Conservation (phyloP, 2,888 invertebrate genomes). For the Cheilosia scutellata region DNA sequence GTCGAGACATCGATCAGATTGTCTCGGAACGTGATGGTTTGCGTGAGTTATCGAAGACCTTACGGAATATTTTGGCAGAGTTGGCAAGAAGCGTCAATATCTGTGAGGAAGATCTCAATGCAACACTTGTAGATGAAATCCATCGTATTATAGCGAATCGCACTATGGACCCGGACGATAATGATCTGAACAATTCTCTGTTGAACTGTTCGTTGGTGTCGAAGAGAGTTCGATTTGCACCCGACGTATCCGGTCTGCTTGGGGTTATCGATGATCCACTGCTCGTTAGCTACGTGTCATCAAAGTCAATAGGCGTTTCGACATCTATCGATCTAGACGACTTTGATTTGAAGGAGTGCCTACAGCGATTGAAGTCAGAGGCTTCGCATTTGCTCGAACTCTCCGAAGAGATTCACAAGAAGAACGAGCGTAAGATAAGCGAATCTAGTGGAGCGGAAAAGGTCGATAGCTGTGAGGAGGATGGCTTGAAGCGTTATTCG, state of each 20-base stretch:
- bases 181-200: slow-evolving; percentile 78
- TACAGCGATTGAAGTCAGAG: slow-evolving; percentile 88
- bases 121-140: slow-evolving; percentile 88
- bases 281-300: slow-evolving; percentile 86
- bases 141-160: slow-evolving; percentile 80
- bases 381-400: slow-evolving; percentile 89
- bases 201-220: slow-evolving; percentile 77
- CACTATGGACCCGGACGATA: slow-evolving; percentile 79
- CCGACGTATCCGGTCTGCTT: slow-evolving; percentile 87
- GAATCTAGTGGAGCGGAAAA: slow-evolving; percentile 77
- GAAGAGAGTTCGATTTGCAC: slow-evolving; percentile 89
- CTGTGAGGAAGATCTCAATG: slow-evolving; percentile 92
- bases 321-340: slow-evolving; percentile 84
- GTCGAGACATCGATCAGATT: slow-evolving; percentile 82
- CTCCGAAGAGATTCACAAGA: slow-evolving; percentile 83
- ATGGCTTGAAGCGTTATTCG: slow-evolving; percentile 79
- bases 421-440: slow-evolving; percentile 75
- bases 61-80: slow-evolving; percentile 88
- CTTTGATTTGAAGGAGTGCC: slow-evolving; percentile 88
- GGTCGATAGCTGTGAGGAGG: slow-evolving; percentile 77
- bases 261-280: slow-evolving; percentile 87
- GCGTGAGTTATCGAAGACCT: slow-evolving; percentile 87
- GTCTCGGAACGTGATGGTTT: slow-evolving; percentile 86
- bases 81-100: slow-evolving; percentile 90
- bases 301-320: slow-evolving; percentile 85